Percentiles rank a stretch among this genome's conserved stretches.
phyloP scores from a whole-genome alignment of 2,888 invertebrate genomes.

The Coecobrya sp. region DNA sequence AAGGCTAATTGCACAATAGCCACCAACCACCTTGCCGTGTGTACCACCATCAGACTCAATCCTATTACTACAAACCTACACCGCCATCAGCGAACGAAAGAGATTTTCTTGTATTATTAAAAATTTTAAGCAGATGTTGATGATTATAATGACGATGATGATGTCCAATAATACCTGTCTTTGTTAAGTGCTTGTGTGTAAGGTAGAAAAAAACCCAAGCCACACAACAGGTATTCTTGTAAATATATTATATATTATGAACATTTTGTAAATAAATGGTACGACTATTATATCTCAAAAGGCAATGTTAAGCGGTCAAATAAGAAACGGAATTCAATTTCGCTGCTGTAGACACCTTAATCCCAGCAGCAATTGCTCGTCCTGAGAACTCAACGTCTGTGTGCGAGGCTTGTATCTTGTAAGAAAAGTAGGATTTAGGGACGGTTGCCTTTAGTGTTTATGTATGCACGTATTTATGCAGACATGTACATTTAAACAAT shows the following conservation, averaged over 20 bases:
- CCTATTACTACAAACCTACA: background rate
- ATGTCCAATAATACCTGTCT: constrained; percentile 71
- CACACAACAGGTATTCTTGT: constrained; percentile 23
- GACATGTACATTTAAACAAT: background rate
- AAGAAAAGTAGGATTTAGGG: background rate
- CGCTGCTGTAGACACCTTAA: background rate
- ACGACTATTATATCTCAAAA: background rate
- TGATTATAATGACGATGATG: constrained; percentile 66
- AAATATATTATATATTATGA: background rate
- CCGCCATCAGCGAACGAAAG: constrained; percentile 64
- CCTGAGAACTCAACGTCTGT: background rate
- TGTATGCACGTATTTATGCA: constrained; percentile 24
- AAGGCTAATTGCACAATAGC: constrained; percentile 76
- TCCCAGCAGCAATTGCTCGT: constrained; percentile 6
- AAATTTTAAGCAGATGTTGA: constrained; percentile 75
- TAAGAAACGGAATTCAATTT: constrained; percentile 26
- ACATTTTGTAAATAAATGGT: background rate
- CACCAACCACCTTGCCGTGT: constrained; percentile 29
- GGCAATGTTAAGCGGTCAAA: background rate
- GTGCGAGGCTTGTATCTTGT: background rate
- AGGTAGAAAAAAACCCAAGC: constrained; percentile 9
- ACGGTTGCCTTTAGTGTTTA: background rate
- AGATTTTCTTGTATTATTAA: constrained; percentile 65
- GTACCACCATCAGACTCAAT: constrained; percentile 16
- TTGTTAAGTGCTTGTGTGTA: constrained; percentile 52